phyloP scores from a whole-genome alignment of 2,113 vertebrate species.

The Octodon degus region DNA sequence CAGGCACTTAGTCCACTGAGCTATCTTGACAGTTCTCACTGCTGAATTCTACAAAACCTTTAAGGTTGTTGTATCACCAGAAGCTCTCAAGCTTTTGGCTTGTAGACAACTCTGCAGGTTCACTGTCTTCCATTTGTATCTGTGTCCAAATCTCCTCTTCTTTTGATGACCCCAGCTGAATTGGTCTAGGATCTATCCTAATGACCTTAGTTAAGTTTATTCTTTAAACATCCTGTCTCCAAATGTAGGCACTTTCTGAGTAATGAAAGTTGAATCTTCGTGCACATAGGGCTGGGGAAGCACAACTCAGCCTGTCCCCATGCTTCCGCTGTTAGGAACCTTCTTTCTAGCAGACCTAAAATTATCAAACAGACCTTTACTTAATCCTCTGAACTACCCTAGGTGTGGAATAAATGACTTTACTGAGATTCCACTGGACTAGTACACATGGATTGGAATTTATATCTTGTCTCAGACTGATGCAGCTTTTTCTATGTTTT shows the following conservation, averaged over 20 bases:
- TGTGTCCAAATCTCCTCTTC: neutral
- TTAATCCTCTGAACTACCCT: neutral
- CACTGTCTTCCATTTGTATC: neutral
- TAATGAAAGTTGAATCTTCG: neutral
- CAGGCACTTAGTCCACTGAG: no score
- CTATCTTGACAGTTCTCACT: no score
- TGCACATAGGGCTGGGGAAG: neutral
- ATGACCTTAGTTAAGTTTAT: neutral
- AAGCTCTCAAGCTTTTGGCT: neutral
- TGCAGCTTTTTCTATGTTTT: neutral
- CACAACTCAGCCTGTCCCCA: neutral
- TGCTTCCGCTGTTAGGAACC: neutral
- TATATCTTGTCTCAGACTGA: neutral
- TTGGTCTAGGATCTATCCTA: neutral
- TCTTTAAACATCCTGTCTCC: neutral
- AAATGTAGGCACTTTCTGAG: neutral
- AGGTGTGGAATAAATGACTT: neutral
- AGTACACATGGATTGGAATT: neutral
- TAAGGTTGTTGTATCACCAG: neutral
- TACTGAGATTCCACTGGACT: neutral
- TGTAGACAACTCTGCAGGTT: neutral
- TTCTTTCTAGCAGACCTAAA: neutral
- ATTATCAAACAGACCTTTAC: neutral
- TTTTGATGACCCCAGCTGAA: neutral
- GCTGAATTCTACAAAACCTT: neutral